A percentile compares a stretch with the other conserved stretches of the same genome.
Conservation (phyloP, 30 jellyfish, hydroid and myxozoan species). For the Turritopsis rubra region DNA sequence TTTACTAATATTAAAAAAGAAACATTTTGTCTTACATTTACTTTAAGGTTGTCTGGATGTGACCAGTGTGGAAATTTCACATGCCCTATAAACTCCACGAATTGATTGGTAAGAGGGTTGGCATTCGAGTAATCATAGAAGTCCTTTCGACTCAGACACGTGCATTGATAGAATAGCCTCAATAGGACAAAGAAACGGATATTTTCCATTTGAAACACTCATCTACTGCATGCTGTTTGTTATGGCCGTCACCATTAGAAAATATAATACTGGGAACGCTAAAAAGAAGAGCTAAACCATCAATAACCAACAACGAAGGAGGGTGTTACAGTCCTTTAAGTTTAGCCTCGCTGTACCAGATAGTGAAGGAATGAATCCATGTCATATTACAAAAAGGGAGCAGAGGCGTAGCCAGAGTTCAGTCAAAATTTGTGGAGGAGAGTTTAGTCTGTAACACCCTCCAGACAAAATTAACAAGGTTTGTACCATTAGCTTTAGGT, state of each 20-base stretch:
- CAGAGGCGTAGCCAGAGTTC: too few relatives aligned
- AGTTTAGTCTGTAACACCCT: too few relatives aligned
- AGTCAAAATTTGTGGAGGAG: too few relatives aligned
- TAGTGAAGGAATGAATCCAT: too few relatives aligned
- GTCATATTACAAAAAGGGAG: too few relatives aligned
- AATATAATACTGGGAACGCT: neutral
- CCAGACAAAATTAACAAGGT: too few relatives aligned
- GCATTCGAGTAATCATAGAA: slow-evolving; percentile 16
- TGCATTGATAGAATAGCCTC: neutral
- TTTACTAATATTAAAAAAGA: too few relatives aligned
- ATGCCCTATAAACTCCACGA: neutral
- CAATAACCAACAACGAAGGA: neutral
- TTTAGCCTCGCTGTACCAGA: neutral
- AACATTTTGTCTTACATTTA: neutral
- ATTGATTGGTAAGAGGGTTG: neutral
- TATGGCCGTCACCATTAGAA: neutral
- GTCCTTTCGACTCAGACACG: neutral
- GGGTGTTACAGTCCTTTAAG: neutral
- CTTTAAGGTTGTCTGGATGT: neutral
- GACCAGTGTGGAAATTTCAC: slow-evolving; percentile 28
- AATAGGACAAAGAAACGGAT: neutral
- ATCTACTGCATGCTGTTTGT: neutral
- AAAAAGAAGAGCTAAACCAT: neutral
- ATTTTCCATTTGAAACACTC: neutral
- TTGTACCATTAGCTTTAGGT: too few relatives aligned